phyloP scores from a whole-genome alignment of 2,888 invertebrate species.

The Pelosia muscerda region DNA sequence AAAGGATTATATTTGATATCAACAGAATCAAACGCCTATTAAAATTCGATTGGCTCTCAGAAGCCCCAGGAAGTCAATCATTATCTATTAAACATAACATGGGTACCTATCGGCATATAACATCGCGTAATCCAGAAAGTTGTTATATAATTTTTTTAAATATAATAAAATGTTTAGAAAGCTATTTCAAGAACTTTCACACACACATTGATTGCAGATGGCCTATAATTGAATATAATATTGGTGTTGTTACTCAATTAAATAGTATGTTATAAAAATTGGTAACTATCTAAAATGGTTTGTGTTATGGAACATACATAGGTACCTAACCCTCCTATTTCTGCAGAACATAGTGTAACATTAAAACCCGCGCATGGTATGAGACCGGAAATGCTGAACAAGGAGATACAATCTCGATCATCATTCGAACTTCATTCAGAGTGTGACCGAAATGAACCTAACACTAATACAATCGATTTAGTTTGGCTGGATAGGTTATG shows the following conservation, averaged over 20 bases:
- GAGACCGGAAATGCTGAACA: not conserved
- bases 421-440: not conserved
- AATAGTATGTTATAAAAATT: not conserved
- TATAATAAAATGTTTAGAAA: conserved; percentile 13
- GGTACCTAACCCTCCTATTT: not conserved
- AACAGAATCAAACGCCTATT: not conserved
- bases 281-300: conserved; percentile 1
- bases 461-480: not conserved
- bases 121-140: not conserved
- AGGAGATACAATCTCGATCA: not conserved
- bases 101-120: not conserved
- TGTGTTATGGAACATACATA: not conserved
- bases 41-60: not conserved
- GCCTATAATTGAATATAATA: conserved; percentile 15
- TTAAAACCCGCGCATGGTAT: not conserved
- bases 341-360: not conserved
- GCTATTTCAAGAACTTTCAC: conserved; percentile 17
- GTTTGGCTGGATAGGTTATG: not conserved
- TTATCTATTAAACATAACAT: not conserved
- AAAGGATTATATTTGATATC: not conserved
- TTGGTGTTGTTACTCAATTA: conserved; percentile 10
- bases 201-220: conserved; percentile 10
- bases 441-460: not conserved
- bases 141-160: conserved; percentile 9
- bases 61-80: not conserved